Percentiles rank a stretch among this genome's conserved stretches.
Evolutionary conservation across 2,113 vertebrate genomes (phyloP).

Genomic region (Hyaena hyaena): DNA sequence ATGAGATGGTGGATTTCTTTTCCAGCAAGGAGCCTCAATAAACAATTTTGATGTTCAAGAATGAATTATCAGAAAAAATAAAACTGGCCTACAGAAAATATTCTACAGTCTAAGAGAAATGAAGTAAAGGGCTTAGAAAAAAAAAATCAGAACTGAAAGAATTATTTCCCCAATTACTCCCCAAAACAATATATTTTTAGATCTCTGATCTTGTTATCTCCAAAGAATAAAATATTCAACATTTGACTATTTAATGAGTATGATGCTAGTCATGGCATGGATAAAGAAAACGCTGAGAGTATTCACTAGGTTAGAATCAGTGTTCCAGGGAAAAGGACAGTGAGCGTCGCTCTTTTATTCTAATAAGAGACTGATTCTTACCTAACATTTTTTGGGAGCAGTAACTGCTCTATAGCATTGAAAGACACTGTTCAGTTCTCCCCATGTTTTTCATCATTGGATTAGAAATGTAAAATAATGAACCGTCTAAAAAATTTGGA

Average conservation of each 20-base stretch:
- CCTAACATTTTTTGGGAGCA: background rate
- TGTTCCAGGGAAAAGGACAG: background rate
- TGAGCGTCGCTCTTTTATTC: background rate
- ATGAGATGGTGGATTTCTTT: background rate
- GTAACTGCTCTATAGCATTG: background rate
- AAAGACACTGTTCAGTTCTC: background rate
- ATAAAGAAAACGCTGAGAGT: background rate
- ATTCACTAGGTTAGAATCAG: background rate
- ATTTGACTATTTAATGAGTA: background rate
- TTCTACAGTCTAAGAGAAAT: background rate
- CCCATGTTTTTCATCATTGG: background rate
- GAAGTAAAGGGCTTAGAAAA: background rate
- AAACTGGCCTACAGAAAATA: background rate
- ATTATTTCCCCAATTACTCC: background rate
- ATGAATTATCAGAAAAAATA: constrained; percentile 19
- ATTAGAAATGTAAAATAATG: constrained; percentile 20
- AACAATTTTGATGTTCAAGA: constrained; percentile 46
- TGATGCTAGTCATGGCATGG: background rate
- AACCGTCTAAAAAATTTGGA: background rate
- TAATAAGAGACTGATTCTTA: constrained; percentile 2
- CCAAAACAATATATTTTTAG: background rate
- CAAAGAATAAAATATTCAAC: background rate
- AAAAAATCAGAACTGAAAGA: background rate
- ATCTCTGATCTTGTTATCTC: background rate
- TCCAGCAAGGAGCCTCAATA: background rate